phyloP scores from a whole-genome alignment of 2,797 vertebrate species.

The Yasuhikotakia modesta region DNA sequence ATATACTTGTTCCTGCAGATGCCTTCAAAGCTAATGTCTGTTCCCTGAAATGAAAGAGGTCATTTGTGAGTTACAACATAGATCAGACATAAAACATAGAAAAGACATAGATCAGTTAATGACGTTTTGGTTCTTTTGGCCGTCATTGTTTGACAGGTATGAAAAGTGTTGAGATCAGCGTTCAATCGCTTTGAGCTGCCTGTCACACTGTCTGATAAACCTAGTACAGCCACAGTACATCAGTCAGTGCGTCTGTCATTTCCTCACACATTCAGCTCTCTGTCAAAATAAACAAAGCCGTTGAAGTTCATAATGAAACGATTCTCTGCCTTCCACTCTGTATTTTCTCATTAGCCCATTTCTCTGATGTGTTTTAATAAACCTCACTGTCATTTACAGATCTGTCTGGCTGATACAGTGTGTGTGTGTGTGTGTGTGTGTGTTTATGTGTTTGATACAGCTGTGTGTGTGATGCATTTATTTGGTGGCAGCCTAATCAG shows the following conservation, averaged over 20 bases:
- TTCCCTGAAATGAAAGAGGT: too few relatives aligned
- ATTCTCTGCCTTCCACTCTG: constrained; percentile 39
- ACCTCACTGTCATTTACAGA: constrained; percentile 38
- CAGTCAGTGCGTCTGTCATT: constrained; percentile 40
- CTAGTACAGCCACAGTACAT: constrained; percentile 34
- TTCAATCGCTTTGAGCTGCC: constrained; percentile 22
- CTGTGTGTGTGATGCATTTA: constrained; percentile 41
- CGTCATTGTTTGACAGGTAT: constrained; percentile 4
- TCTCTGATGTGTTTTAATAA: constrained; percentile 44
- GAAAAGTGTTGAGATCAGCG: constrained; percentile 22
- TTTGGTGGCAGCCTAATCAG: constrained; percentile 63
- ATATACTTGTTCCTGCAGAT: neutral
- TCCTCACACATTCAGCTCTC: constrained; percentile 30
- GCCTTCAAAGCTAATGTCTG: neutral
- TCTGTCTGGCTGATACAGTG: constrained; percentile 1
- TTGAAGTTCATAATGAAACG: constrained; percentile 40
- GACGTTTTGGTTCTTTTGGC: neutral
- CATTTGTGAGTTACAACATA: too few relatives aligned
- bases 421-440: neutral
- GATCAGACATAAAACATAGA: neutral
- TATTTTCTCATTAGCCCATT: constrained; percentile 17
- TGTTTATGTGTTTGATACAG: constrained; percentile 9
- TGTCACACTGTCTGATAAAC: constrained; percentile 45
- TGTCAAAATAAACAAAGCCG: constrained; percentile 15
- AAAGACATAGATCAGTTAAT: neutral